A percentile compares a stretch with the other conserved stretches of the same genome.
Evolutionary conservation across 2,888 invertebrate genomes (phyloP).

Genomic region (Drosophila lutescens): DNA sequence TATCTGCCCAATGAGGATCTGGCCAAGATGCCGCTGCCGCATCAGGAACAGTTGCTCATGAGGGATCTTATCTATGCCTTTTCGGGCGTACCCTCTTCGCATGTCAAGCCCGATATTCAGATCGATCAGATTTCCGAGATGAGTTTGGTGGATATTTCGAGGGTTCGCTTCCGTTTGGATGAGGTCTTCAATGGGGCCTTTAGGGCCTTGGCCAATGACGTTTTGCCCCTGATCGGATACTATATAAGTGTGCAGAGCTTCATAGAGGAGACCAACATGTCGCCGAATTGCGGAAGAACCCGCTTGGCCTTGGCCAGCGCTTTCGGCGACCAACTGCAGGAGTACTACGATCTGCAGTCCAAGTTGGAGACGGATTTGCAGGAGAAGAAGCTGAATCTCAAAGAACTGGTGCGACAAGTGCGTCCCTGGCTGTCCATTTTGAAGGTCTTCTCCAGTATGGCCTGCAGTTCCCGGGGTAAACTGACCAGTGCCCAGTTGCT

Average conservation of each 20-base stretch:
- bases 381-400: slow-evolving; percentile 43
- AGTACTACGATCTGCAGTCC: slow-evolving; percentile 53
- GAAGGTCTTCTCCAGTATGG: slow-evolving; percentile 44
- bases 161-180: slow-evolving; percentile 57
- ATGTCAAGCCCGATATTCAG: slow-evolving; percentile 53
- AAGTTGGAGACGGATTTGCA: slow-evolving; percentile 52
- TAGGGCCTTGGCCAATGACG: slow-evolving; percentile 51
- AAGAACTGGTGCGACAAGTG: slow-evolving; percentile 51
- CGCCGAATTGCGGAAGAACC: slow-evolving; percentile 19
- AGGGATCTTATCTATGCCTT: slow-evolving; percentile 66
- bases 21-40: slow-evolving; percentile 31
- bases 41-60: slow-evolving; percentile 58
- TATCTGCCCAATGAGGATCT: slow-evolving; percentile 57
- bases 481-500: slow-evolving; percentile 51
- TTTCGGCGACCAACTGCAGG: slow-evolving; percentile 37
- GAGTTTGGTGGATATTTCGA: slow-evolving; percentile 40
- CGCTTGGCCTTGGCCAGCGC: slow-evolving; percentile 42
- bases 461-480: slow-evolving; percentile 28
- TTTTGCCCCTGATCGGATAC: slow-evolving; percentile 57
- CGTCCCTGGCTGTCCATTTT: slow-evolving; percentile 58
- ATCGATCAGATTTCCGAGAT: slow-evolving; percentile 38
- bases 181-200: slow-evolving; percentile 52
- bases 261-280: slow-evolving; percentile 57
- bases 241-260: slow-evolving; percentile 63
- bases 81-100: slow-evolving; percentile 62